A percentile compares a stretch with the other conserved stretches of the same genome.
phyloP scores from a whole-genome alignment of 1,140 invertebrate species.

The Helicoverpa armigera region DNA sequence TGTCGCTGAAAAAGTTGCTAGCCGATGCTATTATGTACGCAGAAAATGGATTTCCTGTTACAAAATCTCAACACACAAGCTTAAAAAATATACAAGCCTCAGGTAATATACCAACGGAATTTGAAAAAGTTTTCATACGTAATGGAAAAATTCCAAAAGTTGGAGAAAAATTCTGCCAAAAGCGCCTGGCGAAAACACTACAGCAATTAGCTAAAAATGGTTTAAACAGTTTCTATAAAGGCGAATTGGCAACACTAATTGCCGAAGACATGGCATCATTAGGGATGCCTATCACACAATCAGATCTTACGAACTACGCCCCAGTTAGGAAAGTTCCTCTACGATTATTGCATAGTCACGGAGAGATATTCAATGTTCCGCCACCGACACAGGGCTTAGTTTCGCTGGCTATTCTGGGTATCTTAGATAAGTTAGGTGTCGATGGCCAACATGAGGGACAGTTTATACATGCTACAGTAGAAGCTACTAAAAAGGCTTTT shows the following conservation, averaged over 20 bases:
- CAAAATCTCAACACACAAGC: constrained; percentile 57
- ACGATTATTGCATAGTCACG: constrained; percentile 65
- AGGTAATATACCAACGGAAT: constrained; percentile 57
- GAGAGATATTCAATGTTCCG: constrained; percentile 75
- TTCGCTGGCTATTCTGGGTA: constrained; percentile 75
- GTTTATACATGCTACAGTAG: constrained; percentile 78
- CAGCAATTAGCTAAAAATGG: constrained; percentile 69
- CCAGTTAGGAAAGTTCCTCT: constrained; percentile 71
- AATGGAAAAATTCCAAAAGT: constrained; percentile 62
- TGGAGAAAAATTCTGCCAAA: constrained; percentile 74
- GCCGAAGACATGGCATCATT: constrained; percentile 72
- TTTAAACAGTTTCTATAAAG: constrained; percentile 77
- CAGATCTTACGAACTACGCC: constrained; percentile 75
- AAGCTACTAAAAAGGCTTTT: constrained; percentile 81
- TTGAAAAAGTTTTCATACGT: constrained; percentile 66
- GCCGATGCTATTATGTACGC: constrained; percentile 77
- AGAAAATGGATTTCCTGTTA: constrained; percentile 73
- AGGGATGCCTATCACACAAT: constrained; percentile 76
- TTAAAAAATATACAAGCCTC: constrained; percentile 42
- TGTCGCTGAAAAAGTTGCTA: constrained; percentile 68
- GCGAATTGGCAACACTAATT: constrained; percentile 72
- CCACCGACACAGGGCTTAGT: constrained; percentile 79
- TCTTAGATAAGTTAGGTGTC: constrained; percentile 75
- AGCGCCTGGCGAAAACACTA: constrained; percentile 70
- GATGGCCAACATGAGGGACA: constrained; percentile 76